Conservation (phyloP, 2,888 invertebrate species). For the Aricia artaxerxes region DNA sequence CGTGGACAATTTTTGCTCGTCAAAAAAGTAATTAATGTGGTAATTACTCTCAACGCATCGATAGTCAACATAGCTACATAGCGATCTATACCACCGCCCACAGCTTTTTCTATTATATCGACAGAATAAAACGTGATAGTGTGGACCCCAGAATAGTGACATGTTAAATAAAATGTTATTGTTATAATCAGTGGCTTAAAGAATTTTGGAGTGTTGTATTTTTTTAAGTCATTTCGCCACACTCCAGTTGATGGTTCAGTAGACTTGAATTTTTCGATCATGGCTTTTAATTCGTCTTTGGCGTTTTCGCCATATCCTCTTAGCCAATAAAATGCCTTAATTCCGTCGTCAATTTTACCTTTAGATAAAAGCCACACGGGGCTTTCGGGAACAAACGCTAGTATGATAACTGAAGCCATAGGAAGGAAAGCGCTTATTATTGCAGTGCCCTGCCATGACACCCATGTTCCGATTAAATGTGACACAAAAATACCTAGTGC, state of each 20-base stretch:
- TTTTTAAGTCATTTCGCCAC: neutral
- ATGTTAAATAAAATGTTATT: constrained; percentile 21
- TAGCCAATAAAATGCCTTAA: constrained; percentile 23
- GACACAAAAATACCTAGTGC: constrained; percentile 17
- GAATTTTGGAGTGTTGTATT: neutral
- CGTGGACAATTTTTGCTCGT: constrained; percentile 27
- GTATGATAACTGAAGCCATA: neutral
- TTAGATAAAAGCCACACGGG: constrained; percentile 24
- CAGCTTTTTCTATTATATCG: constrained; percentile 27
- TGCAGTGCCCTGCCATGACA: constrained; percentile 24
- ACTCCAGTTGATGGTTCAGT: neutral
- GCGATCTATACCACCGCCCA: constrained; percentile 26
- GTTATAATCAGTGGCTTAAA: constrained; percentile 25
- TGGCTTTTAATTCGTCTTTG: constrained; percentile 24
- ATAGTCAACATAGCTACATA: constrained; percentile 24
- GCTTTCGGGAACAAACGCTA: constrained; percentile 25
- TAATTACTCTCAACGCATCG: constrained; percentile 19
- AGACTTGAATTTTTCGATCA: constrained; percentile 25
- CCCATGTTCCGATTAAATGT: constrained; percentile 26
- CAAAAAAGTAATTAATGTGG: constrained; percentile 22
- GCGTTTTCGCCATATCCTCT: constrained; percentile 13
- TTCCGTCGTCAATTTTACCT: constrained; percentile 26
- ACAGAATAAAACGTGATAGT: constrained; percentile 28
- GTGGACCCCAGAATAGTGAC: constrained; percentile 27
- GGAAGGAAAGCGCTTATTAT: constrained; percentile 16